Evolutionary conservation across 2,888 invertebrate genomes (phyloP).

Genomic region (Drepanosiphum platanoidis): DNA sequence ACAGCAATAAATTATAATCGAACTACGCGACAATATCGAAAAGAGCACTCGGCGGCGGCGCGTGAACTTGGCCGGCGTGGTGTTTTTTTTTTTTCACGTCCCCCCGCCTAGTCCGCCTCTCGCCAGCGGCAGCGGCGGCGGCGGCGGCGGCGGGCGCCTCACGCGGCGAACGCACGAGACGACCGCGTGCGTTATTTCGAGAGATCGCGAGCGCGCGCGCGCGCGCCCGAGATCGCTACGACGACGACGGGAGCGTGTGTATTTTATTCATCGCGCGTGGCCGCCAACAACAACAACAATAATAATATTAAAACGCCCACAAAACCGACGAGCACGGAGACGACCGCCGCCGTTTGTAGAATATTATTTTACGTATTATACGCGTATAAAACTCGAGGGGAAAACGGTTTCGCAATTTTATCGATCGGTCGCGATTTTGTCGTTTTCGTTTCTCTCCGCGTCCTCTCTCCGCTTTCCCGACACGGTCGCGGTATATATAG

Average conservation of each 20-base stretch:
- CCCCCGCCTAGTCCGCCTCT: background rate
- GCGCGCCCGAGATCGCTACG: too few species aligned
- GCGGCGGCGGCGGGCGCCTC: slow-evolving; percentile 1
- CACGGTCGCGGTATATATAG: background rate
- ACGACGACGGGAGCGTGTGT: too few species aligned
- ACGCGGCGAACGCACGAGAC: background rate
- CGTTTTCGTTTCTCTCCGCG: background rate
- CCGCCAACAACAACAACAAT: slow-evolving; percentile 4
- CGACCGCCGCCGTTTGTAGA: background rate
- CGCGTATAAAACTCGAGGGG: background rate
- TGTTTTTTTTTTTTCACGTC: background rate
- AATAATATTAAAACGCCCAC: background rate
- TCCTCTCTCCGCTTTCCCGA: background rate
- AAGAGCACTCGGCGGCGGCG: background rate
- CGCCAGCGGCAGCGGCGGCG: too few species aligned
- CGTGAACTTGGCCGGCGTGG: background rate
- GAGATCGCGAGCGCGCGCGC: background rate
- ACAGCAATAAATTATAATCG: too few species aligned
- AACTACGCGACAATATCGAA: background rate
- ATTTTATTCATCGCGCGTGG: slow-evolving; percentile 6
- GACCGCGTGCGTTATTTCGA: slow-evolving; percentile 18
- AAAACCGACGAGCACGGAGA: background rate
- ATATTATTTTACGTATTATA: background rate
- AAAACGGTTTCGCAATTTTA: background rate
- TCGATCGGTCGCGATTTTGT: slow-evolving; percentile 7